A percentile compares a stretch with the other conserved stretches of the same genome.
Conservation (phyloP, 2,113 vertebrate species). For the Pteruthius melanotis region DNA sequence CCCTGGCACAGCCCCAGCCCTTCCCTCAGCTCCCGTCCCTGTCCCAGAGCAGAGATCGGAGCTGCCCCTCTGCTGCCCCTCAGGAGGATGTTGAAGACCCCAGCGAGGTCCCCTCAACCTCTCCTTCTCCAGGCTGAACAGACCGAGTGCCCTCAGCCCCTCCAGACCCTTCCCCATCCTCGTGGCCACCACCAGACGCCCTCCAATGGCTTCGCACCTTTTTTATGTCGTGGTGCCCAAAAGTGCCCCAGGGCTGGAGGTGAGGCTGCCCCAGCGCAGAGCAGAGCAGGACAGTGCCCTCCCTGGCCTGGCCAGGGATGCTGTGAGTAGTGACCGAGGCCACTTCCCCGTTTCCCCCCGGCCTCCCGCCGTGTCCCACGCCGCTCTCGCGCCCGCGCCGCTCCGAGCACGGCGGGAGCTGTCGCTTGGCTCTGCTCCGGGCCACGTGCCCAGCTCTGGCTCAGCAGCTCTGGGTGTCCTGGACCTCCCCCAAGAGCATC, state of each 20-base stretch:
- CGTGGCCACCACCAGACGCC: rapidly evolving
- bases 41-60: not conserved
- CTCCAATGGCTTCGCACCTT: not conserved
- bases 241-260: not conserved
- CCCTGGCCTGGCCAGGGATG: not conserved
- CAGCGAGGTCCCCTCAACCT: not conserved
- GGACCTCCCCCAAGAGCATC: not conserved
- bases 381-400: not conserved
- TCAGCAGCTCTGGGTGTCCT: not conserved
- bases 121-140: not conserved
- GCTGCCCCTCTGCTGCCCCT: not conserved
- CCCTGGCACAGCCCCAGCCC: not conserved
- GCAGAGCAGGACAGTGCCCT: not conserved
- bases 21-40: not conserved
- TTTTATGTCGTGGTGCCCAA: not conserved
- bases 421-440: not conserved
- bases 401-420: not conserved
- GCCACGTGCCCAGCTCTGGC: not conserved
- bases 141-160: not conserved
- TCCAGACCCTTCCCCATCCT: not conserved
- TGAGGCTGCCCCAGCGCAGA: not conserved
- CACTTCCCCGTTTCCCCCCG: rapidly evolving
- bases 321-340: not conserved
- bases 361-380: not conserved
- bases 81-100: not conserved